Base-by-base conservation (phyloP, 2,113 vertebrate species). In the Trogon surrucura region DNA sequence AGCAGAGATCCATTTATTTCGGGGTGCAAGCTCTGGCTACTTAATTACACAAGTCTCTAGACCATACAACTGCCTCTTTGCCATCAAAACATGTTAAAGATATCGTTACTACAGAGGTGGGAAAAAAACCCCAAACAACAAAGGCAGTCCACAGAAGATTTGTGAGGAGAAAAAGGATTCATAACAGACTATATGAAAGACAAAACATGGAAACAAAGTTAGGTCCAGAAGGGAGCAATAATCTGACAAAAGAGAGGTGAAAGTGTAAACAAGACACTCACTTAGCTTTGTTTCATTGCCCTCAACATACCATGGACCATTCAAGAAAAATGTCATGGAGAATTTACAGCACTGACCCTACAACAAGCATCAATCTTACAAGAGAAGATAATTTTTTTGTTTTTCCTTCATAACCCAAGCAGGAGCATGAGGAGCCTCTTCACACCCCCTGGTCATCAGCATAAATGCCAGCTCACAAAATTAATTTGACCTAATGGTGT, bases 1-100 rank as follows among this genome's bases (percentile, higher is more conserved):
- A 89, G 41, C 66, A 88, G 80, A 83, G 50, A 78, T 44, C 19
- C 44, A 79, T 91, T 95, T 91, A 74, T 87, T 94, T 91, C 56
- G 47, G 26, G 19, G 36, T 64, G 45, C 1, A 0, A 85, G 48
- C 29, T 84, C 64, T 81, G 89, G 84, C 69, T 89, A 77, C 72
- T 86, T 83, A 92, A 89, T 95, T 92, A 50, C 16, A 77, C 13
- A 56, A 7, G 22, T 75, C 41, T 88, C 64, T 65, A 88, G 54
- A 65, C 30, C 47, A 36, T 34, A 16, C 19, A 80, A 58, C 41
- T 44, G 30, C n/a, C 12, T 73, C 36, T 80, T 84, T 62, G 47
- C 56, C n/a, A 48, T 9, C 16, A 69, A 77, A 85, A 64, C 34
- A 34, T 64, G 71, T 67, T 60, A 72, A n/a, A 74, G 57, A 74